Evolutionary conservation across 2,888 invertebrate species (phyloP), one percentile per base, ranked within the genome.

Genomic region (Operophtera brumata): DNA sequence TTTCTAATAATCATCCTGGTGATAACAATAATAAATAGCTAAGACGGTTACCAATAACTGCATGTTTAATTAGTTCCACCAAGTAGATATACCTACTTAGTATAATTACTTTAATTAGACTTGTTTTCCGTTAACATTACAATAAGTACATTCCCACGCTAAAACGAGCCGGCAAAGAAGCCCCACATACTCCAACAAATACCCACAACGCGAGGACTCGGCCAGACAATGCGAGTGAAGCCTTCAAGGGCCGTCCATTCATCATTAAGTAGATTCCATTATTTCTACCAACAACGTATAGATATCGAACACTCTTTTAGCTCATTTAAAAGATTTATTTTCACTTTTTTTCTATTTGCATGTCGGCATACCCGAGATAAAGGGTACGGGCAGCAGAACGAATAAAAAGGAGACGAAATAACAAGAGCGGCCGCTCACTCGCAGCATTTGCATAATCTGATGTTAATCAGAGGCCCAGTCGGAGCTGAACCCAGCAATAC

Each of bases 381-480:
- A 89, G 80, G 80, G 77, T 77, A 71, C 77, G 77, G 75, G 75
- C 73, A 75, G 72, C 75, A 71, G 79, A 79, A 79, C 74, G 79
- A 80, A 77, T 77, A 84, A 86, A 87, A 83, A 82, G 78, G 75
- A 82, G 79, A 82, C 71, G 82, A 83, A 84, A 86, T 81, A 82
- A 85, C 75, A 78, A 85, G 86, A 84, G 86, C 86, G 84, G 81
- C 83, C 84, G 86, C 85, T 84, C 81, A 78, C 77, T 82, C 82
- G 84, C 70, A 74, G 81, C 81, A 89, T 90, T 90, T 88, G 87
- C 88, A 90, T 90, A 90, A 87, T 88, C 89, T 86, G 90, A 90
- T 90, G 86, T 82, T 88, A 89, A 88, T 89, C 90, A 88, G 86
- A 86, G 80, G 80, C 76, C 74, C 78, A 71, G 50, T 36, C 78